Evolutionary conservation across 2,113 vertebrate genomes (phyloP), one percentile per base, ranked within the genome.

Genomic region (Calidris pygmaea): DNA sequence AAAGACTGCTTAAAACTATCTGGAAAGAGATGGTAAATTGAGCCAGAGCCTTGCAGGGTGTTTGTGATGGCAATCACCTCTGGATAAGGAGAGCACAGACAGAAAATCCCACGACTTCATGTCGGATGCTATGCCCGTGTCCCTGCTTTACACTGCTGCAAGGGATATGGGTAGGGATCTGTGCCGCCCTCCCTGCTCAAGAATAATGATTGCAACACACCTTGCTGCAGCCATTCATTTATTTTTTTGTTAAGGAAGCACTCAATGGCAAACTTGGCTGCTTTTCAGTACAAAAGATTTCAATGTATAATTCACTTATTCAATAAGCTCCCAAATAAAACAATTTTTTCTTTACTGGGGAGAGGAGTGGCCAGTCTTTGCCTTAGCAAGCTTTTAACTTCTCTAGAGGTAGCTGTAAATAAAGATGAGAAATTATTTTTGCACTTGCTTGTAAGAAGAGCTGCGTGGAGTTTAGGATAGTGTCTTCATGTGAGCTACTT

Each of bases 91-190:
- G 2, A 39, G 23, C 5, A 52, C 79, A 91, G 63, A 66, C 70
- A 70, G 73, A 84, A 74, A 73, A 60, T 52, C 52, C 62, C 5
- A 1, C 0, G 0, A 34, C 34, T 32, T 5, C 21, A 4, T 35
- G 12, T 58, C n/a, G n/a, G 39, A 43, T 27, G n/a, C 21, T 37
- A 3, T 56, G 58, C 29, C 53, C 55, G 5, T 47, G 41, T 24
- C 56, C 11, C 5, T 20, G n/a, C 48, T 65, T 89, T 63, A 29
- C 32, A 19, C 24, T 63, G 56, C 70, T 62, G 26, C 14, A 5
- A 74, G 29, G 14, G 1, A 0, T 20, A 45, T 1, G 6, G 12
- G 24, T 17, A n/a, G 62, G 67, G 30, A 90, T 34, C 72, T 39
- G 75, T 39, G 67, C 29, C 10, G 0, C 52, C 32, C 12, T 30